Evolutionary conservation across 2,888 invertebrate species (phyloP).

Genomic region (Tromatobia lineatoria): DNA sequence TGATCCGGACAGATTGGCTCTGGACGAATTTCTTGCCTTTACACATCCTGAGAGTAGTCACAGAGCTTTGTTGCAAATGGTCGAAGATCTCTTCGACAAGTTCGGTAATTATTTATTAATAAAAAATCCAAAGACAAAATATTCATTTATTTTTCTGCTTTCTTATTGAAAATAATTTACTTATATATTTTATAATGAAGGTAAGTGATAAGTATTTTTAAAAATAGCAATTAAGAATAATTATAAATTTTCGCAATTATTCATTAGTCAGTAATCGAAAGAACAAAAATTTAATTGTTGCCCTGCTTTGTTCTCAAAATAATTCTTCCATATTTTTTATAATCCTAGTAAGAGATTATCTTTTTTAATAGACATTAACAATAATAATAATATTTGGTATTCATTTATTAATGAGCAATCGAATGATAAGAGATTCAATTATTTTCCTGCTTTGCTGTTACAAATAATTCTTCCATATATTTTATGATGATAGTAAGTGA

Average conservation of each 20-base stretch:
- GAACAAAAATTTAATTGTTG: too few relatives aligned
- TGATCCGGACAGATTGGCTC: constrained; percentile 90
- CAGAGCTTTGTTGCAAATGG: constrained; percentile 86
- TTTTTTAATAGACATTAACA: not conserved
- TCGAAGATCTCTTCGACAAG: constrained; percentile 91
- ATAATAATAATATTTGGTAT: too few relatives aligned
- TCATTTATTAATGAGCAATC: too few relatives aligned
- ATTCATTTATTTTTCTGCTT: not conserved
- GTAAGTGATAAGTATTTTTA: too few relatives aligned
- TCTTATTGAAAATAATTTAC: not conserved
- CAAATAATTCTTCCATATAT: too few relatives aligned
- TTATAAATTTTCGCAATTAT: too few relatives aligned
- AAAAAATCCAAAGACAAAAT: not conserved
- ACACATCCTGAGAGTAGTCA: constrained; percentile 93
- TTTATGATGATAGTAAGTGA: too few relatives aligned
- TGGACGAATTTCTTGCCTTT: constrained; percentile 93
- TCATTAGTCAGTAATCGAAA: too few relatives aligned
- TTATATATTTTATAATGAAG: too few relatives aligned
- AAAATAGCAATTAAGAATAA: too few relatives aligned
- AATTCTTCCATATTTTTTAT: not conserved
- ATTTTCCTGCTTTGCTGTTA: too few relatives aligned
- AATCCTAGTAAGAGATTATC: not conserved
- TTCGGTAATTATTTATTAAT: constrained; percentile 86
- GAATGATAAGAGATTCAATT: too few relatives aligned
- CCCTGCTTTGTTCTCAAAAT: not conserved